A percentile compares a stretch with the other conserved stretches of the same genome.
Evolutionary conservation across 2,797 vertebrate genomes (phyloP).

Genomic region (Spinibarbus caldwelli): DNA sequence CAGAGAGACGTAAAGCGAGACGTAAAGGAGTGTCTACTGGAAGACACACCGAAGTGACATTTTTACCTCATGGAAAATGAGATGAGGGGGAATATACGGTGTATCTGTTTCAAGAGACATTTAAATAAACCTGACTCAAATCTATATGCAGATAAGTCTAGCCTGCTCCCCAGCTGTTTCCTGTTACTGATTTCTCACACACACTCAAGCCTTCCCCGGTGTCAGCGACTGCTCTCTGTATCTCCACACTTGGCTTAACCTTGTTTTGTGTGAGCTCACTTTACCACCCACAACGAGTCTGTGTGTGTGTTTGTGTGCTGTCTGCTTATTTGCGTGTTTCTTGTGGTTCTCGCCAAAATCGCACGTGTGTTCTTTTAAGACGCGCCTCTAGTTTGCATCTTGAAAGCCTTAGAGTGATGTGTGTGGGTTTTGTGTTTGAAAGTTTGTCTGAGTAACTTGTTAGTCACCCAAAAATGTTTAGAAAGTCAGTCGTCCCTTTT

Average conservation of each 20-base stretch:
- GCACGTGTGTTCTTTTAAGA: background rate
- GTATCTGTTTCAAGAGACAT: conserved; percentile 19
- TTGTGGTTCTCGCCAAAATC: conserved; percentile 10
- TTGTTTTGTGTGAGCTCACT: conserved; percentile 45
- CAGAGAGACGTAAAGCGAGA: too few species aligned
- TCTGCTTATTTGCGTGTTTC: conserved; percentile 21
- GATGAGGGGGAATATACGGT: background rate
- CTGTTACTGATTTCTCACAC: conserved; percentile 72
- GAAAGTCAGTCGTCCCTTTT: background rate
- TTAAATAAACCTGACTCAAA: conserved; percentile 59
- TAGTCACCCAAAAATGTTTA: conserved; percentile 26
- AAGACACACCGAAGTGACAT: background rate
- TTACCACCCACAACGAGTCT: conserved; percentile 52
- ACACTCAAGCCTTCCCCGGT: background rate
- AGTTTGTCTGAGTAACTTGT: conserved; percentile 32
- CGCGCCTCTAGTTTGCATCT: conserved; percentile 4
- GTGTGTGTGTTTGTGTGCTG: conserved; percentile 25
- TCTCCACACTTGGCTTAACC: conserved; percentile 47
- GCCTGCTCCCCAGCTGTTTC: conserved; percentile 79
- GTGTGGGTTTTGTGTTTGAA: conserved; percentile 28
- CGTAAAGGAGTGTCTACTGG: background rate
- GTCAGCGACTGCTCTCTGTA: conserved; percentile 33
- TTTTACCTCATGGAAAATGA: background rate
- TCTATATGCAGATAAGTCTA: conserved; percentile 56
- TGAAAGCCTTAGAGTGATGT: background rate